phyloP scores from a whole-genome alignment of 2,888 invertebrate genomes.

The Tetranychus piercei region DNA sequence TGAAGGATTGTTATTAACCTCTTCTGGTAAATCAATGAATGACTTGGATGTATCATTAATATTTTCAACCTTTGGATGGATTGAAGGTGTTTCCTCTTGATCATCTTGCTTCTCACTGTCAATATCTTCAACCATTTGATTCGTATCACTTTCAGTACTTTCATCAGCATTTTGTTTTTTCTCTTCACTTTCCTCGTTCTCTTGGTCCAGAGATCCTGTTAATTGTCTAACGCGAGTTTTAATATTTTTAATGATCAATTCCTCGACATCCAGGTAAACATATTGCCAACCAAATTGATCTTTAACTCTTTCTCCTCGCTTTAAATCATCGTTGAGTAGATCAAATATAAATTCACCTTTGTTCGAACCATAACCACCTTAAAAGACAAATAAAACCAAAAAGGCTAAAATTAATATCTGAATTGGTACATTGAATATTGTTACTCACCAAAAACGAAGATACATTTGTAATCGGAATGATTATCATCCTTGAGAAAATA shows the following conservation, averaged over 20 bases:
- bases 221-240: constrained; percentile 16
- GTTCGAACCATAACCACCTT: constrained; percentile 18
- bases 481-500: constrained; percentile 30
- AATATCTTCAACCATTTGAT: not conserved
- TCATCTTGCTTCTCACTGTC: not conserved
- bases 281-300: constrained; percentile 6
- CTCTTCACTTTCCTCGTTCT: not conserved
- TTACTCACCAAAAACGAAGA: not conserved
- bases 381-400: not conserved
- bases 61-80: not conserved
- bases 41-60: not conserved
- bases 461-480: not conserved
- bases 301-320: not conserved
- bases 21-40: too few species aligned
- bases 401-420: not conserved
- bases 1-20: not conserved
- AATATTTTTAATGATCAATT: constrained; percentile 16
- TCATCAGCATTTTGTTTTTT: not conserved
- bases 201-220: not conserved
- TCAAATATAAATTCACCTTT: constrained; percentile 21
- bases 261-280: constrained; percentile 18
- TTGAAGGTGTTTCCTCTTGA: not conserved
- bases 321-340: constrained; percentile 9
- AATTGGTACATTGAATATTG: too few species aligned
- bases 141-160: not conserved